Evolutionary conservation across 2,113 vertebrate genomes (phyloP), one percentile per base, ranked within the genome.

Genomic region (Brachyistius frenatus): DNA sequence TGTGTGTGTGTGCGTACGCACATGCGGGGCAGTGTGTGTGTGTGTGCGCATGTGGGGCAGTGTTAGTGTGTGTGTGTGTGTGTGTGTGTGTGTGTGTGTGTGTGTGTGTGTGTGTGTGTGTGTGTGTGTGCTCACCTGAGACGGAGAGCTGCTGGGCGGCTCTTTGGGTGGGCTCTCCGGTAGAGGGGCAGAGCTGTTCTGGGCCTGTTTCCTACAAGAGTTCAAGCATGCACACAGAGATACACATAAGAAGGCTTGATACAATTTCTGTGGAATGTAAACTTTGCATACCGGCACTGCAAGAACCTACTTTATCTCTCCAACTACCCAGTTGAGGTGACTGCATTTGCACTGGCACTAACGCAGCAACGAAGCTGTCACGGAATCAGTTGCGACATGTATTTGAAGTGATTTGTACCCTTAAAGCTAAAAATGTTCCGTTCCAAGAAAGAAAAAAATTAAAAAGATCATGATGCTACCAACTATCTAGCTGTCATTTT

Each of bases 101-200:
- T 23, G 23, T 23, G 23, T 23, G 23, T 23, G 23, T 23, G 23
- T 23, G 23, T 23, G 23, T 23, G 23, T 23, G 23, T 23, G 23
- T 23, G 23, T 23, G 23, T 23, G 23, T 23, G 23, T 23, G 70
- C 87, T 93, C 88, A 98, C 97, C 95, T 97, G 97, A 23, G 96
- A 95, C 4, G 96, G 97, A 1, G 97, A 97, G 66, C 94, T 95
- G 91, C 79, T 94, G 47, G 94, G 74, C 0, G 69, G 91, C 86
- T 99, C 98, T 86, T 96, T 97, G 0, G 95, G 95, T 0, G 97
- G 97, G 67, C 96, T 98, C 44, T 97, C 96, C 16, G 88, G 74
- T 5, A 66, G 76, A 37, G 91, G 80, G 5, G 84, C 90, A 37
- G 91, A 75, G 11, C 91, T 73, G 70, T 92, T 96, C 87, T 95